A percentile compares a stretch with the other conserved stretches of the same genome.
phyloP scores from a whole-genome alignment of 2,797 vertebrate genomes.

The Rhinophrynus dorsalis region DNA sequence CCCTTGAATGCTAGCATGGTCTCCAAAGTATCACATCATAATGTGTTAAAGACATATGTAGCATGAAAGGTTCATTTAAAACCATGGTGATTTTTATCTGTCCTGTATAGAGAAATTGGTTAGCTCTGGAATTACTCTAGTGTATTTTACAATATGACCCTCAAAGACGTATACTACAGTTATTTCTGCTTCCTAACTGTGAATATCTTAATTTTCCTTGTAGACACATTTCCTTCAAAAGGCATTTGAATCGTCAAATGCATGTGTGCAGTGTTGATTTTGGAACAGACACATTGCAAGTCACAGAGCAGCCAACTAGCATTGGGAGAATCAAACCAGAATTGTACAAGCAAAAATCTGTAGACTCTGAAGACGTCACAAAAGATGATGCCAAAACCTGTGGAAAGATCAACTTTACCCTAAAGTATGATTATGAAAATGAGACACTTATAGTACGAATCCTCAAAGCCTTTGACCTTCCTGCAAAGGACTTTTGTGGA shows the following conservation, averaged over 20 bases:
- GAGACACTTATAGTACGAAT: slow-evolving; percentile 88
- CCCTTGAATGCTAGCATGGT: too few species aligned
- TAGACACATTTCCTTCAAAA: slow-evolving; percentile 96
- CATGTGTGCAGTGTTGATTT: slow-evolving; percentile 91
- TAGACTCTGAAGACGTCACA: slow-evolving; percentile 82
- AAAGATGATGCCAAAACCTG: slow-evolving; percentile 86
- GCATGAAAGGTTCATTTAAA: too few species aligned
- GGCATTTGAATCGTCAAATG: slow-evolving; percentile 94
- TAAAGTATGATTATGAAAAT: slow-evolving; percentile 93
- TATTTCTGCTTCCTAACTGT: neutral
- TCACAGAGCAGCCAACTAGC: slow-evolving; percentile 87
- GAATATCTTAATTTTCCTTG: neutral
- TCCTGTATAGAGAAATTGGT: too few species aligned
- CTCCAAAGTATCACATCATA: too few species aligned
- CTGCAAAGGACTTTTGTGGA: slow-evolving; percentile 95
- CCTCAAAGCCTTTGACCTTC: slow-evolving; percentile 90
- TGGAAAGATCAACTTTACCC: slow-evolving; percentile 92
- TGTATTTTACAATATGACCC: too few species aligned
- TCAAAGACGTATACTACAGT: too few species aligned
- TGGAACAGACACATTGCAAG: slow-evolving; percentile 77
- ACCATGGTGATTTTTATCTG: too few species aligned
- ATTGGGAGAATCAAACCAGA: slow-evolving; percentile 96
- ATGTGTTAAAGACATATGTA: too few species aligned
- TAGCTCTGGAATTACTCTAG: too few species aligned
- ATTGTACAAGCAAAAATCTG: slow-evolving; percentile 88